Base-by-base conservation (phyloP, 2,888 invertebrate species). In the Drosophila cracens region DNA sequence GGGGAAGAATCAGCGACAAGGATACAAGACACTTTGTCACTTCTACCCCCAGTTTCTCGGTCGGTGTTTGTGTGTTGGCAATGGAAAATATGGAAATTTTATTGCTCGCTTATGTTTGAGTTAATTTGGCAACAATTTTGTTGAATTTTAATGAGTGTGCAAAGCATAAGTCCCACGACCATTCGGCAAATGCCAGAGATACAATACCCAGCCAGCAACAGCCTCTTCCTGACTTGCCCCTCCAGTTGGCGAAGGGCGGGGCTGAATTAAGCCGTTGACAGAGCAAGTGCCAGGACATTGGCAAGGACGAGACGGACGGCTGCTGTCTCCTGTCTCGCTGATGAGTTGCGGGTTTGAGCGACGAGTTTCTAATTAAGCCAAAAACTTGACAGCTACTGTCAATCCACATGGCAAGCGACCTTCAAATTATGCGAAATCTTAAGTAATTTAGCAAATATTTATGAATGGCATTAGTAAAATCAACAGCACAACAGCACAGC, bases 31-130 rank as follows among this genome's bases (percentile, higher is more conserved):
- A 63, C 63, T 73, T 63, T 76, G 71, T 46, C 31, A 48, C 36
- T 67, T 54, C 54, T 46, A 21, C 25, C 25, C 16, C 7, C 11
- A 46, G 13, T 21, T 21, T 21, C 21, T 0, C 52, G n/a, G 13
- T 48, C 5, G 57, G 16, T 48, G 29, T 66, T n/a, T 62, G 25
- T 58, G 49, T 60, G 31, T 54, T 27, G 74, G 63, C 43, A 57
- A 49, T 58, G 72, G 72, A 81, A 89, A 87, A 90, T 87, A 87
- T 87, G 87, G 89, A 87, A 87, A 87, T 87, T 87, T 87, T 87
- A 87, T 90, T 84, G 87, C 82, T 87, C 90, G 87, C 90, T 87
- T 87, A 89, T 87, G 90, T 87, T 87, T 87, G 87, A 90, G 90
- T 87, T 87, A 90, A 87, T 87, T 87, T 87, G 90, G 89, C 84